phyloP scores from a whole-genome alignment of 2,888 invertebrate species.

The Machimus atricapillus region DNA sequence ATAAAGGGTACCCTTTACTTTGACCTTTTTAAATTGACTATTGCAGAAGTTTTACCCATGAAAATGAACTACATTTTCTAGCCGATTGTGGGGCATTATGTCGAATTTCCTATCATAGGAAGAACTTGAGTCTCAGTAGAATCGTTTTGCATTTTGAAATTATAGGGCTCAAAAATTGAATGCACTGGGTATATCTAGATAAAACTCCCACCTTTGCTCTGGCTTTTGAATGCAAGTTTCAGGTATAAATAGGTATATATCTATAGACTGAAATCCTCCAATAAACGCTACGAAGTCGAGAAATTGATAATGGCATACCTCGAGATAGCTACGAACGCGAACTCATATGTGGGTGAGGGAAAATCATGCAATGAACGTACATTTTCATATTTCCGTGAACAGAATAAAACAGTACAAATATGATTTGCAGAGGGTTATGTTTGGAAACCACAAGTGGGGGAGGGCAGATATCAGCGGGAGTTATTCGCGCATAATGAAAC shows the following conservation, averaged over 20 bases:
- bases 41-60: neutral
- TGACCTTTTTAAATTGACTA: neutral
- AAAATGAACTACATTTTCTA: neutral
- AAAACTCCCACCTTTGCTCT: neutral
- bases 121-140: neutral
- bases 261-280: neutral
- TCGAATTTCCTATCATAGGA: neutral
- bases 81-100: neutral
- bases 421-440: neutral
- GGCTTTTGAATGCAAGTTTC: neutral
- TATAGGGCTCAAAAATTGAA: neutral
- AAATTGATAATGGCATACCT: neutral
- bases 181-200: neutral
- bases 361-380: neutral
- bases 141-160: neutral
- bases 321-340: neutral
- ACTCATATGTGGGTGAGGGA: neutral
- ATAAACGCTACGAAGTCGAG: neutral
- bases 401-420: neutral
- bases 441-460: neutral
- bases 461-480: neutral
- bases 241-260: neutral
- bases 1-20: neutral
- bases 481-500: conserved; percentile 19
- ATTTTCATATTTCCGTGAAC: conserved; percentile 22